Percentiles rank a stretch among this genome's conserved stretches.
These are phyloP conservation scores for Misgurnus mizolepis DNA, from an alignment of 2,113 vertebrate species.

Conservation along the genomic window DNA sequence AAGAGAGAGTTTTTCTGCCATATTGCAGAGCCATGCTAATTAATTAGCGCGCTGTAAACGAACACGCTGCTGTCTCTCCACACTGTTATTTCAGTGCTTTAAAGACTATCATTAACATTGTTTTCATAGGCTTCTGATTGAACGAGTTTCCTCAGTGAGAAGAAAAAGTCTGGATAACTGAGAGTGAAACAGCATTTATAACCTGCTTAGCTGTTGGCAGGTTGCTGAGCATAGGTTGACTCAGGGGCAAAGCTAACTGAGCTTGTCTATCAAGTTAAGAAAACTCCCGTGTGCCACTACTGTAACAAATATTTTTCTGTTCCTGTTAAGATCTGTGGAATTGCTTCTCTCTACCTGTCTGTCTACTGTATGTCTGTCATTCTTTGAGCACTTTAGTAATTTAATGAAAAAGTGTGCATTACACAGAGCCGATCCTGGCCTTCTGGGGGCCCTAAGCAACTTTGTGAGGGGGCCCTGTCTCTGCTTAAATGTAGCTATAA, in stretches of 20 bases:
- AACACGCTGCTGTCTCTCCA: slow-evolving; percentile 19
- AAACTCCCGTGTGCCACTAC: slow-evolving; percentile 6
- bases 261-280: slow-evolving; percentile 46
- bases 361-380: too few relatives aligned
- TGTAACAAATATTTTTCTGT: not conserved
- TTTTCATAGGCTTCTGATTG: slow-evolving; percentile 42
- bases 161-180: slow-evolving; percentile 34
- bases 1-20: slow-evolving; percentile 38
- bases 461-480: too few relatives aligned
- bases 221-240: slow-evolving; percentile 30
- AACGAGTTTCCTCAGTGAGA: slow-evolving; percentile 43
- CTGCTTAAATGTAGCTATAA: too few relatives aligned
- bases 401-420: too few relatives aligned
- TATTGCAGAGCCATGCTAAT: slow-evolving; percentile 51
- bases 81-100: slow-evolving; percentile 34
- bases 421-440: too few relatives aligned
- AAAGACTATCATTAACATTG: slow-evolving; percentile 52
- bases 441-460: too few relatives aligned
- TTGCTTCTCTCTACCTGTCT: too few relatives aligned
- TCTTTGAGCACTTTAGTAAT: too few relatives aligned
- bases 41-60: slow-evolving; percentile 57
- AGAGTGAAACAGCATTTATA: slow-evolving; percentile 39
- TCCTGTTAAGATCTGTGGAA: not conserved
- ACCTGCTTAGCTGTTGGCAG: slow-evolving; percentile 50
- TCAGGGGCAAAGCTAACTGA: slow-evolving; percentile 32